Conservation (phyloP, 2,113 vertebrate genomes). For the Neolamprologus ventralis region DNA sequence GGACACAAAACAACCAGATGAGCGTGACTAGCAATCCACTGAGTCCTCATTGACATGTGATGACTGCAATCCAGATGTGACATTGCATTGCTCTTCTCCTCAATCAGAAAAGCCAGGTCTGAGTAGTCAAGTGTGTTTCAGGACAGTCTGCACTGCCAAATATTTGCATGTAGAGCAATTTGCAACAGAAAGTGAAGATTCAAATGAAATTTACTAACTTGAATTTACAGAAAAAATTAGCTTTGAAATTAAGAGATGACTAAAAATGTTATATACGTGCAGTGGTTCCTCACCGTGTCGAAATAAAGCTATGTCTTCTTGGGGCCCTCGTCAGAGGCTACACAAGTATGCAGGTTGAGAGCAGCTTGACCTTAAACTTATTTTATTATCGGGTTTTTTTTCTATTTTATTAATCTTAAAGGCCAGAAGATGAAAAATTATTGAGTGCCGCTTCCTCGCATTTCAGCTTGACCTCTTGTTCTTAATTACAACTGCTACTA, state of each 20-base stretch:
- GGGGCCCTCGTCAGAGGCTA: background rate
- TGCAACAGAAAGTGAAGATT: background rate
- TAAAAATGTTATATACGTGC: background rate
- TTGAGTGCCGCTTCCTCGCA: background rate
- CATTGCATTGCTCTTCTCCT: background rate
- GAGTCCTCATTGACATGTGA: background rate
- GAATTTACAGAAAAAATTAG: background rate
- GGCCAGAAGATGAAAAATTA: background rate
- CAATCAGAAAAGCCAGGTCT: background rate
- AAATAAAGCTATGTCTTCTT: background rate
- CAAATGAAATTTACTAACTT: background rate
- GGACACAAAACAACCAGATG: background rate
- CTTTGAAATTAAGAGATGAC: background rate
- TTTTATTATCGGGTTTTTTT: accelerated
- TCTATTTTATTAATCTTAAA: background rate
- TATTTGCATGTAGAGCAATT: background rate
- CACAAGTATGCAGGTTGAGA: background rate
- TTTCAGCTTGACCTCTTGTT: background rate
- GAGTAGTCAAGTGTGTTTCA: background rate
- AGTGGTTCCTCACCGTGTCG: accelerated
- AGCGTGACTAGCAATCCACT: background rate
- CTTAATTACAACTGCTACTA: background rate
- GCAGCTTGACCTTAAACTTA: background rate
- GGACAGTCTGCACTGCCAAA: background rate
- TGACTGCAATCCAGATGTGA: background rate